Evolutionary conservation across 2,888 invertebrate species (phyloP).

Genomic region (Dasysyrphus albostriatus): DNA sequence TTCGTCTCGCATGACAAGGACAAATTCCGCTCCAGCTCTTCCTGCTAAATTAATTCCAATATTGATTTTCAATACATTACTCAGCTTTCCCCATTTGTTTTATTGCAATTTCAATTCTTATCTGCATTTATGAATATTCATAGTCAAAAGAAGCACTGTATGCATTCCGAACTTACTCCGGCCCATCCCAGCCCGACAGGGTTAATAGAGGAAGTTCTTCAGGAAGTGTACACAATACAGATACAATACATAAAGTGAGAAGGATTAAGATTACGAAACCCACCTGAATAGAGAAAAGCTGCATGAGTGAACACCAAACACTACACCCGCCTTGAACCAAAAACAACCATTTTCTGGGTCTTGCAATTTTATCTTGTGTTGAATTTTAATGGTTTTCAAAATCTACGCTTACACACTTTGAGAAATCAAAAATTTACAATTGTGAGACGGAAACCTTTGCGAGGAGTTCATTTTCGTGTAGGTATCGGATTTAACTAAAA

Average conservation of each 20-base stretch:
- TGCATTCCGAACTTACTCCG: constrained; percentile 21
- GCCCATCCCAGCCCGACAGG: neutral
- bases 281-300: constrained; percentile 50
- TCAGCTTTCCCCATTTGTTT: constrained; percentile 72
- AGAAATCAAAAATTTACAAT: constrained; percentile 38
- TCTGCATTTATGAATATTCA: constrained; percentile 76
- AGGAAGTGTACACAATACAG: constrained; percentile 29
- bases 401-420: neutral
- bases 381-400: constrained; percentile 16
- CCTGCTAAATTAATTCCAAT: constrained; percentile 76
- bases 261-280: constrained; percentile 64
- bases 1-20: constrained; percentile 75
- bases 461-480: neutral
- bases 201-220: constrained; percentile 49
- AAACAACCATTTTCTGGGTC: neutral
- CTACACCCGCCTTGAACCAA: neutral
- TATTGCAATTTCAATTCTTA: constrained; percentile 76
- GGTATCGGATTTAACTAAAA: neutral
- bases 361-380: constrained; percentile 19
- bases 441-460: neutral
- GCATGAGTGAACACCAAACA: constrained; percentile 43
- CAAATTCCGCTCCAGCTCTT: constrained; percentile 73
- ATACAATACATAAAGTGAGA: constrained; percentile 18
- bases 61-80: constrained; percentile 76
- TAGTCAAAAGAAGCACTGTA: constrained; percentile 62